phyloP scores from a whole-genome alignment of 1,140 invertebrate species.

The Gryllus bimaculatus region DNA sequence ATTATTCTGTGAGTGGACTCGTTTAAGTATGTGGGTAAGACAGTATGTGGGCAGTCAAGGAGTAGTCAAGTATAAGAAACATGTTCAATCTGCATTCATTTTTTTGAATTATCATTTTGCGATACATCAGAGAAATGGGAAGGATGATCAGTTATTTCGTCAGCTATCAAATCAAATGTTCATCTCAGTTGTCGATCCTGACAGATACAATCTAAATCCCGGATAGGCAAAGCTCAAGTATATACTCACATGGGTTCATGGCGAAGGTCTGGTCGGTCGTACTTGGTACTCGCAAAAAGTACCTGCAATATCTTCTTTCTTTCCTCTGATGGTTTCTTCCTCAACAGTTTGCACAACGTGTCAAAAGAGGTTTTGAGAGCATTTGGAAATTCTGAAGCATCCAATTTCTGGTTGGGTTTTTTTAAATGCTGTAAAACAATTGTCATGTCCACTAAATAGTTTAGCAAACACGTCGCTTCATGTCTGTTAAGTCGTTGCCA shows the following conservation, averaged over 20 bases:
- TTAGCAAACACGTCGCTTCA: neutral
- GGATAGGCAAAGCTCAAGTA: neutral
- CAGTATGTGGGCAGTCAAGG: too few relatives aligned
- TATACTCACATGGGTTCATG: neutral
- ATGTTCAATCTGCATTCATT: too few relatives aligned
- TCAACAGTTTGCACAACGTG: neutral
- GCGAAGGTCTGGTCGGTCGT: neutral
- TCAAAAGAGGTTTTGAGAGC: neutral
- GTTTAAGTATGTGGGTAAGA: too few relatives aligned
- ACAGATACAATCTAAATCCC: neutral
- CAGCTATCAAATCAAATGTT: too few relatives aligned
- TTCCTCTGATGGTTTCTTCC: neutral
- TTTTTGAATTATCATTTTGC: too few relatives aligned
- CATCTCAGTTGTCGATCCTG: too few relatives aligned
- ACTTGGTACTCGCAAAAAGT: neutral
- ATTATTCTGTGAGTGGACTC: too few relatives aligned
- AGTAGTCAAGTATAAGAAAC: too few relatives aligned
- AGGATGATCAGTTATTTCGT: too few relatives aligned
- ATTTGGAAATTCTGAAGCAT: neutral
- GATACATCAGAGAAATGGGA: too few relatives aligned
- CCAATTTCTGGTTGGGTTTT: neutral
- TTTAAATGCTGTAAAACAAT: neutral
- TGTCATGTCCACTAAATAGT: neutral
- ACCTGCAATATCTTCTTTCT: neutral
- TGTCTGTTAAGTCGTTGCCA: neutral